Evolutionary conservation across 2,113 vertebrate genomes (phyloP), one percentile per base, ranked within the genome.

Genomic region (Synchiropus splendidus): DNA sequence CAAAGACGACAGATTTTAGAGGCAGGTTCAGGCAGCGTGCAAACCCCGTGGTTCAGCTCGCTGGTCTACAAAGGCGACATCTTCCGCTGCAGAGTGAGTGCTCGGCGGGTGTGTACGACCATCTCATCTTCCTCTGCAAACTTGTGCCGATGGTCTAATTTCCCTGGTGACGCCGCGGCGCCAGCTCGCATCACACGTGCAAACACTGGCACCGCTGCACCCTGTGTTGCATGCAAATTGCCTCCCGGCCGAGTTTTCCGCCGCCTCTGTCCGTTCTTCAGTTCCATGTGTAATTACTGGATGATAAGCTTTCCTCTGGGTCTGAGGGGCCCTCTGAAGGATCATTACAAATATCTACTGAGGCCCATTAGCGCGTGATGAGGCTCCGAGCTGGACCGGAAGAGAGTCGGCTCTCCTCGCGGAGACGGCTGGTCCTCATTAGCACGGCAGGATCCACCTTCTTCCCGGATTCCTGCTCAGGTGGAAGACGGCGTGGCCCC

Each of bases 301-400:
- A 47, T 12, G 50, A 64, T 59, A 51, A 56, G 10, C 16, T 60
- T 63, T 77, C 65, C 54, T 70, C 34, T 1, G 64, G 67, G 58
- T 65, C 45, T 34, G 12, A 43, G 42, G 47, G 52, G 41, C 48
- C 48, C 67, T 56, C 59, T 45, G 62, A 44, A 61, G 41, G 42
- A 61, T 65, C 54, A 51, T 71, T 69, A 46, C 68, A 64, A 64
- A 67, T 59, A 71, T 59, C 74, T 72, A 62, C 66, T 32, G 63
- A 78, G 63, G 57, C 64, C 55, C 59, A 61, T 77, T 73, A 67
- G 54, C 2, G 42, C 39, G 47, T 76, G 64, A 72, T 76, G 48
- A 56, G 59, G 33, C 10, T 9, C 47, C 11, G 39, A 18, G 40
- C 48, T 41, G 48, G 54, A 67, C 66, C 12, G 42, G 59, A 70